Evolutionary conservation across 2,888 invertebrate species (phyloP).

Genomic region (Drosophila longiperda): DNA sequence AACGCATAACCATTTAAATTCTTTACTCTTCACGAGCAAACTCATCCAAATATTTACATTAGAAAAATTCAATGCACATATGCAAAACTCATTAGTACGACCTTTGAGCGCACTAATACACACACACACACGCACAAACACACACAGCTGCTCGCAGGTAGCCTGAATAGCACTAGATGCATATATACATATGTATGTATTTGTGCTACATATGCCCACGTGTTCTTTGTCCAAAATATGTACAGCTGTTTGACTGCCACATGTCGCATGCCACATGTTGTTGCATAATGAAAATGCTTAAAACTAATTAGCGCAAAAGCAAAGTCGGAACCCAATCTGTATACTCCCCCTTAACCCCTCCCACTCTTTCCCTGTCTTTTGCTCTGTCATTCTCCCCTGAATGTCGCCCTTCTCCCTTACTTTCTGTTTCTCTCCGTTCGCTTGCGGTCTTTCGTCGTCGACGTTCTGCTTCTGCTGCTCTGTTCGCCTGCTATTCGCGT

Average conservation of each 20-base stretch:
- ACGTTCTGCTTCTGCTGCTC: conserved; percentile 40
- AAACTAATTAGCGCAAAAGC: conserved; percentile 77
- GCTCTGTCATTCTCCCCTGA: conserved; percentile 15
- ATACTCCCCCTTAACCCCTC: conserved; percentile 2
- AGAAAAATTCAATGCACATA: background rate
- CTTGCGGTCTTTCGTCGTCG: conserved; percentile 23
- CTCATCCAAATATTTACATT: background rate
- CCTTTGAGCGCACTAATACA: conserved; percentile 1
- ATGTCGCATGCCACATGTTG: conserved; percentile 48
- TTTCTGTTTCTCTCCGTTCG: conserved; percentile 21
- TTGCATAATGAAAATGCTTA: conserved; percentile 73
- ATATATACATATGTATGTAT: background rate
- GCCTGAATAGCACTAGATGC: background rate
- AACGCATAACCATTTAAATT: background rate
- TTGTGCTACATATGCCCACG: background rate
- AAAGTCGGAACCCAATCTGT: conserved; percentile 60
- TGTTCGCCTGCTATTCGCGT: conserved; percentile 68
- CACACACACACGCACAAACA: conserved; percentile 3
- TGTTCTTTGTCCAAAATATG: conserved; percentile 21
- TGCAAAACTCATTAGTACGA: conserved; percentile 16
- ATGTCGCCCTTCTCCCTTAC: conserved; percentile 7
- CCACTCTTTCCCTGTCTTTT: conserved; percentile 4
- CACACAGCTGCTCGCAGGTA: conserved; percentile 6
- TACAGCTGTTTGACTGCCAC: conserved; percentile 22
- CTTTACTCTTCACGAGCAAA: background rate